Conservation (phyloP, 2,113 vertebrate species). For the Aix galericulata region DNA sequence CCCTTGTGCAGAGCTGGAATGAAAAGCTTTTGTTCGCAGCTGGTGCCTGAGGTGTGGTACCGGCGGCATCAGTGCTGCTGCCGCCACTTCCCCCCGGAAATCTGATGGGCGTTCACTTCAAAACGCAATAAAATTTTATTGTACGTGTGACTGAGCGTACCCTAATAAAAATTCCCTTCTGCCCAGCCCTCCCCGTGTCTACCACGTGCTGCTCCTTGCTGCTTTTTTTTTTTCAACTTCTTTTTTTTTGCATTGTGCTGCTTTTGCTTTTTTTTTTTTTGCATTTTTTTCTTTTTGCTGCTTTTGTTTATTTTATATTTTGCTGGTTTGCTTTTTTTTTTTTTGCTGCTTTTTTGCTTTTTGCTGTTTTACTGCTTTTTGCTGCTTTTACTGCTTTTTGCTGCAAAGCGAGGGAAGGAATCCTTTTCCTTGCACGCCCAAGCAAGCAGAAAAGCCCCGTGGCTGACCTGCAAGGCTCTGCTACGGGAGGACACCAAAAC, state of each 20-base stretch:
- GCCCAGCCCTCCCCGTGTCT: neutral
- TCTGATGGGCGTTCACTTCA: rapidly evolving
- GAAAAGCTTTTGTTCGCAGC: rapidly evolving
- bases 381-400: no score
- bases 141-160: neutral
- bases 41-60: rapidly evolving
- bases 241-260: no score
- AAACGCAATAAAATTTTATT: neutral
- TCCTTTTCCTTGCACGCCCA: rapidly evolving
- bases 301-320: no score
- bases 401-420: no score
- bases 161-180: neutral
- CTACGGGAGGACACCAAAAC: no score
- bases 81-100: neutral
- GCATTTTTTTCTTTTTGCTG: no score
- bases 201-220: neutral
- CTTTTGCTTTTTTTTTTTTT: no score
- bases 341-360: no score
- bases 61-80: rapidly evolving
- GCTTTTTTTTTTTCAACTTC: no score
- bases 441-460: neutral
- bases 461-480: neutral
- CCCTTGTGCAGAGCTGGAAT: neutral
- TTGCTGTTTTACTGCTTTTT: no score
- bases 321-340: no score